A percentile compares a stretch with the other conserved stretches of the same genome.
Evolutionary conservation across 2,888 invertebrate species (phyloP).

Genomic region (Drosophila acutilabella): DNA sequence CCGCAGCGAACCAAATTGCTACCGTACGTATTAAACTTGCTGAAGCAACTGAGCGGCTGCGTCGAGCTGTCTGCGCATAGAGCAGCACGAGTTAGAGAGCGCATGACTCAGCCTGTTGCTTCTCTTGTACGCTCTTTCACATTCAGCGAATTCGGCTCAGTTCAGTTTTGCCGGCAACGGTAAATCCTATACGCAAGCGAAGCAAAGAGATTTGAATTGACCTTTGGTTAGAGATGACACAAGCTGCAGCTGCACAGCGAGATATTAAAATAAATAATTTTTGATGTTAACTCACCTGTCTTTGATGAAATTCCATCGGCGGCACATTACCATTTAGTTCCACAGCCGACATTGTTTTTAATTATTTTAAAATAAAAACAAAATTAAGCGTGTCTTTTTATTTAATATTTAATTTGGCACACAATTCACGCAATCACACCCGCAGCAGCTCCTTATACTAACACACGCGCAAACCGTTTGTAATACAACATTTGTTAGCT

Average conservation of each 20-base stretch:
- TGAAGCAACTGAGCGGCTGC: background rate
- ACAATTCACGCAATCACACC: conserved; percentile 17
- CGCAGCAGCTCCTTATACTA: conserved; percentile 19
- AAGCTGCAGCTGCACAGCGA: background rate
- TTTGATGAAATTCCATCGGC: conserved; percentile 79
- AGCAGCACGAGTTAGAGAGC: background rate
- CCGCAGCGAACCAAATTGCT: background rate
- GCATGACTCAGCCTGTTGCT: too few relatives aligned
- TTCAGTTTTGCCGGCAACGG: background rate
- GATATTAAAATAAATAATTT: background rate
- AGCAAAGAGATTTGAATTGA: background rate
- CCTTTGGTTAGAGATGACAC: background rate
- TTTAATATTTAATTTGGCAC: conserved; percentile 32
- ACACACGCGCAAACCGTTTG: conserved; percentile 27
- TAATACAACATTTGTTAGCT: conserved; percentile 45
- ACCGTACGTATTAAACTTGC: background rate
- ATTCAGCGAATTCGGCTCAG: too few relatives aligned
- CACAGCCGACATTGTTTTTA: conserved; percentile 74
- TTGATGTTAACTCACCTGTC: conserved; percentile 71
- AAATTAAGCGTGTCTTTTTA: conserved; percentile 7
- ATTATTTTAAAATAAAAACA: conserved; percentile 5
- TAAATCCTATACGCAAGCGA: background rate
- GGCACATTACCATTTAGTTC: conserved; percentile 79
- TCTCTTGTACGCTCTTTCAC: background rate
- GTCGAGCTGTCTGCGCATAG: background rate